Base-by-base conservation (phyloP, 2,797 vertebrate genomes). In the Eupleurogrammus muticus region DNA sequence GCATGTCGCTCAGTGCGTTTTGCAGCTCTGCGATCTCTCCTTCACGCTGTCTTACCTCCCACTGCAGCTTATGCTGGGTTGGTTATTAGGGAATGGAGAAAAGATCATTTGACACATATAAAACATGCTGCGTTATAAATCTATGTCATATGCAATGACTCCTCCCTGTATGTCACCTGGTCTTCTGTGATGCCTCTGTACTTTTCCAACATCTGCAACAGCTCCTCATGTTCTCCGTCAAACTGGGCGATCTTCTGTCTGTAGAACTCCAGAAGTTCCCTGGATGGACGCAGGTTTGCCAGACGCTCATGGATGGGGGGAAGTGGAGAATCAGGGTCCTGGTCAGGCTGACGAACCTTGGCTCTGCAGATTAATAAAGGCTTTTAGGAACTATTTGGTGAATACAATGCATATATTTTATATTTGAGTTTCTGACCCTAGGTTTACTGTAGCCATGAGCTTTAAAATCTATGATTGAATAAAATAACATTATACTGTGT, bases 1-100 rank as follows among this genome's bases (percentile, higher is more conserved):
- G 97, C 96, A 99, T 95, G 68, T 99, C 97, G 55, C 97, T 97
- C 70, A 99, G 87, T 11, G 97, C 98, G 50, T 95, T 98, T 80
- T 98, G 96, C 75, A 99, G 86, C 86, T 98, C 96, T 0, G 81
- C 85, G 23, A 96, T 94, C 91, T 99, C 97, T 64, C 94, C 95
- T 56, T 99, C 97, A 2, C 96, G 90, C 87, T 97, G 96, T n/a
- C 79, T 93, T 12, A 98, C 81, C 58, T 97, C 95, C 93, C 94
- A 94, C 10, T 96, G 96, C 20, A 98, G 66, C 87, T 96, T 97
- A 87, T 97, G 95, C 98, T 99, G 79, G 14, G 23, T 57, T n/a
- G 36, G 48, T 54, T 5, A 48, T 23, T 5, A 9, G 2, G 17
- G 20, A 53, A 48, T 0, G 10, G 17, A 53, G 20, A 61, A 20